Conservation (phyloP, 2,888 invertebrate species). For the Hydrotaea cyrtoneurina region DNA sequence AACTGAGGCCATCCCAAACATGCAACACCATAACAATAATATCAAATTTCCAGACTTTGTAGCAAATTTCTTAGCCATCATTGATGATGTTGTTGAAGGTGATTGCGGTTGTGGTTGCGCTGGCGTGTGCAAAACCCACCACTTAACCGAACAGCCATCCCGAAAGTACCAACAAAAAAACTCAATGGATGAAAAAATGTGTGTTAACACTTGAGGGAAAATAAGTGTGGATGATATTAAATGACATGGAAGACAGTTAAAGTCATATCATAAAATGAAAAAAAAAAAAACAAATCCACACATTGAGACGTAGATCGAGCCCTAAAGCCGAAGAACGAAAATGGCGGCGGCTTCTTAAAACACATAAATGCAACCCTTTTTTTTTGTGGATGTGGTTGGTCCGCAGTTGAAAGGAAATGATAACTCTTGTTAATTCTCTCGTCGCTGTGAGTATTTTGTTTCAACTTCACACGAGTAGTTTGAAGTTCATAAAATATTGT, state of each 20-base stretch:
- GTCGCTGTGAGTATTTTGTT: neutral
- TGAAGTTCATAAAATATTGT: conserved; percentile 57
- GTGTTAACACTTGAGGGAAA: conserved; percentile 62
- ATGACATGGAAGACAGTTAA: conserved; percentile 35
- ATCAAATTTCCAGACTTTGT: conserved; percentile 16
- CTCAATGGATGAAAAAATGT: conserved; percentile 31
- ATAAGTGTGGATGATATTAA: conserved; percentile 65
- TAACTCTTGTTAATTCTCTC: conserved; percentile 26
- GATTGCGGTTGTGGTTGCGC: conserved; percentile 32
- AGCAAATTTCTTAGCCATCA: neutral
- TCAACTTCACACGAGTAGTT: conserved; percentile 25
- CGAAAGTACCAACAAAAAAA: conserved; percentile 40
- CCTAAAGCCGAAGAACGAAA: conserved; percentile 32
- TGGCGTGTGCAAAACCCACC: conserved; percentile 63
- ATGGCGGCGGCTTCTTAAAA: conserved; percentile 50
- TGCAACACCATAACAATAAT: conserved; percentile 14
- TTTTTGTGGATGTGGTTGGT: neutral
- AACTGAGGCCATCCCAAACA: neutral
- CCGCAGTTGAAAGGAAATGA: neutral
- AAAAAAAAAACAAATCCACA: neutral
- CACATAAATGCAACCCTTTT: conserved; percentile 38
- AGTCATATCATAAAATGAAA: conserved; percentile 22
- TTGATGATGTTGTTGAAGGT: conserved; percentile 28
- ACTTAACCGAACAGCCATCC: conserved; percentile 5
- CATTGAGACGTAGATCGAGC: neutral